A percentile compares a stretch with the other conserved stretches of the same genome.
Evolutionary conservation across 2,797 vertebrate genomes (phyloP).

Genomic region (Pangasius sanitwongsei): DNA sequence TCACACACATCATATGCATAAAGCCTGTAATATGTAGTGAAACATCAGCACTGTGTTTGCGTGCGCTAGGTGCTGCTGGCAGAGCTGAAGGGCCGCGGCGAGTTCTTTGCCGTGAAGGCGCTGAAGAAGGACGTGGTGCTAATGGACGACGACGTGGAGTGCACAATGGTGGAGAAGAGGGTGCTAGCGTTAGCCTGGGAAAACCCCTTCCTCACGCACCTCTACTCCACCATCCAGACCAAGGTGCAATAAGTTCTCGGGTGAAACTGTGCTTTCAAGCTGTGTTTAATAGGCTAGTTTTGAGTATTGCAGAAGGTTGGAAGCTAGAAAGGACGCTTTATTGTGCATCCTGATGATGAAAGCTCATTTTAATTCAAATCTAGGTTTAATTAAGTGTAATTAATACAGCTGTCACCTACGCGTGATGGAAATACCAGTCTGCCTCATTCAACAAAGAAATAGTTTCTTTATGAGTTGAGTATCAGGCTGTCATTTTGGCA

Average conservation of each 20-base stretch:
- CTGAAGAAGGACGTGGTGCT: conserved; percentile 97
- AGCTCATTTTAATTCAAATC: neutral
- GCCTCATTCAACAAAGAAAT: neutral
- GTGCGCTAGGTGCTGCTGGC: conserved; percentile 86
- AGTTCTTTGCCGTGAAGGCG: conserved; percentile 92
- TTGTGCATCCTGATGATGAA: neutral
- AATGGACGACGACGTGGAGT: conserved; percentile 96
- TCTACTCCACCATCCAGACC: conserved; percentile 92
- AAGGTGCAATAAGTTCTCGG: conserved; percentile 74
- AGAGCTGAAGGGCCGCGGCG: conserved; percentile 86
- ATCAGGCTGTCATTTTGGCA: neutral
- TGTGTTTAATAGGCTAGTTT: neutral
- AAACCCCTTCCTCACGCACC: conserved; percentile 94
- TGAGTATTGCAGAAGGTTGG: neutral
- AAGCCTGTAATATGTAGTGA: neutral
- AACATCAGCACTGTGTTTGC: neutral
- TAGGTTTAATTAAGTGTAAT: neutral
- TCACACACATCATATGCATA: neutral
- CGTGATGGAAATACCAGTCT: conserved; percentile 5
- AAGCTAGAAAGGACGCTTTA: neutral
- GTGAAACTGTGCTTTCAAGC: neutral
- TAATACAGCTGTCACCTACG: neutral
- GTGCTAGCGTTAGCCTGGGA: conserved; percentile 93
- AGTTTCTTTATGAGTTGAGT: neutral
- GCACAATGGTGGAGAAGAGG: conserved; percentile 97